Evolutionary conservation across 2,113 vertebrate species (phyloP), one percentile per base, ranked within the genome.

Genomic region (Catagonus wagneri): DNA sequence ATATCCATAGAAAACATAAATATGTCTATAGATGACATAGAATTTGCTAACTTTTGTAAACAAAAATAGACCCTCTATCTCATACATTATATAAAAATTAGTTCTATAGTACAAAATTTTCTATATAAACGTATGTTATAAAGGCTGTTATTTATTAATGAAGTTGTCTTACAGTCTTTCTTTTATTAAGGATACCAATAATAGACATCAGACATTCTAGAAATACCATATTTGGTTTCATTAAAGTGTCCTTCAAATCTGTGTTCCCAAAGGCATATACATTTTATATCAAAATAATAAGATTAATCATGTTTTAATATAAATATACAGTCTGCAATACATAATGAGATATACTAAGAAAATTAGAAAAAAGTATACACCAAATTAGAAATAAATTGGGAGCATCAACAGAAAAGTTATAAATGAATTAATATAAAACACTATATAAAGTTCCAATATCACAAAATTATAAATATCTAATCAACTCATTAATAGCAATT

Each of bases 251-350:
- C 39, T 61, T 61, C 22, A 61, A 61, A 61, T 61, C 60, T 61
- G 20, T 61, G 22, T 61, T 61, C 23, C 60, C 60, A 61, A 34
- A 76, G n/a, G 27, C 39, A 84, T 36, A 22, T 63, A 44, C 27
- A 50, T 75, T 74, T 83, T 65, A 84, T 76, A 23, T 32, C 6
- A 78, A 90, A 90, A 81, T 52, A 94, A 61, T 27, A 39, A 94
- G 2, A 90, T 12, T 39, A 83, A 60, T 79, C 3, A 25, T 52
- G 34, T 61, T 39, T 36, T 44, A 69, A 39, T 8, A 25, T 78
- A 93, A 76, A 36, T 66, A 20, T 4, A 34, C 44, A 50, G 58
- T 76, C 29, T 83, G 7, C 20, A 50, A 50, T 12, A 66, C 3
- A 10, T 78, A 90, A 60, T 7, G 36, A 50, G 56, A 36, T 32